Base-by-base conservation (phyloP, 2,888 invertebrate species). In the Xiphydria camelus region DNA sequence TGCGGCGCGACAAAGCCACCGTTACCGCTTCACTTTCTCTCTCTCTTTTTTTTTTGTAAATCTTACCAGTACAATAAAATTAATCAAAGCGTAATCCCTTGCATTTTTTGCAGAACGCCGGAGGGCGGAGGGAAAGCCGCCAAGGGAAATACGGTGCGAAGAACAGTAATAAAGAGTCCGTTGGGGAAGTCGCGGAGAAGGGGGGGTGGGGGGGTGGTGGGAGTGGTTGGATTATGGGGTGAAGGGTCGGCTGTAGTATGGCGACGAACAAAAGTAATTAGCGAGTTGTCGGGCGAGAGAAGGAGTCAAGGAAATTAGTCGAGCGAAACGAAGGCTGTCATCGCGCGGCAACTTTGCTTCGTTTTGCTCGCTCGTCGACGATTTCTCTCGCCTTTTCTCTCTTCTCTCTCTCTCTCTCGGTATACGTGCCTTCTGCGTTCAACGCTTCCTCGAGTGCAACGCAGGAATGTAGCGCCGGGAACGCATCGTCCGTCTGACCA, bases 231-330 rank as follows among this genome's bases (percentile, higher is more conserved):
- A 36, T 42, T 42, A 37, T 26, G 29, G 35, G 36, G 42, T 29
- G 42, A 42, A 36, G 36, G 42, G 26, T 36, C 37, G 36, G 19
- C 32, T 12, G 18, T 26, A 20, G 26, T 36, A 36, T 31, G 38
- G 43, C 38, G 36, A 44, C 32, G 43, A 44, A 44, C 43, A 44
- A 44, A 44, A 44, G 43, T 44, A 44, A 44, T 44, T 44, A 44
- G 43, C 38, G 35, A 38, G 38, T 21, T 44, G 31, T 14, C 18
- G 26, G 14, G 9, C 10, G 10, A n/a, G 26, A n/a, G 12, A 14
- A 14, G 0, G 15, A 29, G 5, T 15, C 5, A 12, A 29, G 12
- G 15, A 29, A 12, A 29, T 29, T 29, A 29, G 29, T 12, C 4
- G 29, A 29, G 5, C 15, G 26, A 29, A 12, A 7, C 14, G 29